These are phyloP conservation scores for Varroa destructor DNA, from an alignment of 1,140 invertebrate genomes.

Conservation along the genomic window DNA sequence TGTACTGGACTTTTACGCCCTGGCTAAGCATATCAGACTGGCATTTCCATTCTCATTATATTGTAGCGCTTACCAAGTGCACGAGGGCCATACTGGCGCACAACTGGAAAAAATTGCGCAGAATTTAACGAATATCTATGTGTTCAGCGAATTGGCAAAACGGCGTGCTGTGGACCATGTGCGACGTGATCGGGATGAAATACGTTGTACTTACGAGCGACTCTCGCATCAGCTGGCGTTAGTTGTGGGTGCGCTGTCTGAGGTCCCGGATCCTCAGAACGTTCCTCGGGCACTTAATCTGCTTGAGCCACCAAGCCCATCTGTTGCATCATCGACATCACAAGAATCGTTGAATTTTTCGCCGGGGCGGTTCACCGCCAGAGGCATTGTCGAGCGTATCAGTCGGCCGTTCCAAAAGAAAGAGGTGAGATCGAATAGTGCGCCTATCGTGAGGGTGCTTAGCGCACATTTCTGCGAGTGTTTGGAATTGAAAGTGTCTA, in stretches of 20 bases:
- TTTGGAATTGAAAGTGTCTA: too few species aligned
- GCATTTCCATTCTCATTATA: not conserved
- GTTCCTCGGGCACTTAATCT: constrained; percentile 4
- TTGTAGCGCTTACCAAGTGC: too few species aligned
- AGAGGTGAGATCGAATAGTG: not conserved
- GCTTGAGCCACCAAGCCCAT: not conserved
- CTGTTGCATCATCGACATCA: constrained; percentile 4
- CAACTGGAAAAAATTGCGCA: too few species aligned
- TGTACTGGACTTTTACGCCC: too few species aligned
- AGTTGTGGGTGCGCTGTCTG: not conserved
- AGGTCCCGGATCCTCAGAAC: constrained; percentile 4
- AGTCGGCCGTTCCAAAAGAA: constrained; percentile 27
- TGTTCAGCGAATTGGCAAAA: constrained; percentile 14
- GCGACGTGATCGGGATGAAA: constrained; percentile 3
- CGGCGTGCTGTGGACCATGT: constrained; percentile 17
- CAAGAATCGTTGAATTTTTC: constrained; percentile 11
- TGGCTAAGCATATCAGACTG: not conserved
- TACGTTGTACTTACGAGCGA: constrained; percentile 8
- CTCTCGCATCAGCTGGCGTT: constrained; percentile 17
- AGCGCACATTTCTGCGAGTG: too few species aligned
- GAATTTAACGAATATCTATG: not conserved
- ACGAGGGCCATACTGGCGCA: too few species aligned
- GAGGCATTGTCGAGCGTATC: constrained; percentile 21
- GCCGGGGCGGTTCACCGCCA: constrained; percentile 6
- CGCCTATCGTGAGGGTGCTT: too few species aligned